Evolutionary conservation across 2,113 vertebrate genomes (phyloP), one percentile per base, ranked within the genome.

Genomic region (Myrmophylax atrothorax): DNA sequence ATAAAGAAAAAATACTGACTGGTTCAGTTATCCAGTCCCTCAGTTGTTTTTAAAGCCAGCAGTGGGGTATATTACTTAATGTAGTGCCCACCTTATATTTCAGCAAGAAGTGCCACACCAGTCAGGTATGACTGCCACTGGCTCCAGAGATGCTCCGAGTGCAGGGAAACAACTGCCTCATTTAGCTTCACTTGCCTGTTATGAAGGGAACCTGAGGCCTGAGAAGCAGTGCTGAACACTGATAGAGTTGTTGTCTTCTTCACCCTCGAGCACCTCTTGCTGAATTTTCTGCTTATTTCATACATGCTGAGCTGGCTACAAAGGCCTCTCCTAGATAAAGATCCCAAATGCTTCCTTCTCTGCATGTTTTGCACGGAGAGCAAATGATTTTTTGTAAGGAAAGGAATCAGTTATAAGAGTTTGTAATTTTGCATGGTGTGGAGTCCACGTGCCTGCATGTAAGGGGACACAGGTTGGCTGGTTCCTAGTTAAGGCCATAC

Each of bases 381-480:
- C 8, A 67, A 52, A 24, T 20, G 1, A 14, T 14, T 80, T 76
- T 80, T 84, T 56, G 5, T 37, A 38, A 87, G 55, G 37, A 49
- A 84, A 68, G 14, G 8, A 52, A n/a, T 63, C 25, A 6, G 12
- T 60, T 9, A 3, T 35, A 26, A 49, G 44, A 16, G 25, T 42
- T n/a, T 63, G 10, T 47, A 19, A 22, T 76, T 82, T 56, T 50
- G 8, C 0, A 0, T 23, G 23, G 8, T 14, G 4, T 44, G 24
- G 18, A 49, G 20, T 60, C 22, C 1, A 2, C 1, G 1, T 35
- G 13, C 3, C 2, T 38, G 58, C 7, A 40, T 86, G 31, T 16
- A 26, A 70, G 16, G 9, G n/a, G 16, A 0, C n/a, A 5, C 42
- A 25, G 31, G 22, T 44, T 49, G 12, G 22, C 37, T 50, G 2